Evolutionary conservation across 2,113 vertebrate species (phyloP).

Genomic region (Nanorana parkeri): DNA sequence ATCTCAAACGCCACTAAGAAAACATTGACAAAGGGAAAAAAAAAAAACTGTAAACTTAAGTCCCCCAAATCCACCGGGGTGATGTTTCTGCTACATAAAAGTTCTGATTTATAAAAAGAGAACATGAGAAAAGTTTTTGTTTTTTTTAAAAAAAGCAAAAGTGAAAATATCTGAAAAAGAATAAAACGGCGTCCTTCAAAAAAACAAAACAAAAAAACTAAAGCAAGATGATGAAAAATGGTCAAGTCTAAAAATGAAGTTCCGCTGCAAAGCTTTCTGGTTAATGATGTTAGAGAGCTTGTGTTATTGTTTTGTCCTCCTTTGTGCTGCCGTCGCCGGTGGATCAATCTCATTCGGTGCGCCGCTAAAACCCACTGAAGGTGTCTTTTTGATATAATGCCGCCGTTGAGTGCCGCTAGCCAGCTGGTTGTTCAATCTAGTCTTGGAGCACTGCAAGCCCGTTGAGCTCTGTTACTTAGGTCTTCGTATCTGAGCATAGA

Average conservation of each 20-base stretch:
- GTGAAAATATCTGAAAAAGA: constrained; percentile 30
- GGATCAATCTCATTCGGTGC: constrained; percentile 61
- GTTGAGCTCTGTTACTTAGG: constrained; percentile 88
- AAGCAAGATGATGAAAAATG: constrained; percentile 2
- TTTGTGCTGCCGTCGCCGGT: constrained; percentile 73
- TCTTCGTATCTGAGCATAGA: constrained; percentile 96
- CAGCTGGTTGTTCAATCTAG: constrained; percentile 68
- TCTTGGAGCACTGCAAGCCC: constrained; percentile 72
- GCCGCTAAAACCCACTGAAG: constrained; percentile 65
- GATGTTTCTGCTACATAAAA: constrained; percentile 64
- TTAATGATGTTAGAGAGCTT: constrained; percentile 49
- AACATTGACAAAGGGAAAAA: constrained; percentile 17
- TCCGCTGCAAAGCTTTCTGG: constrained; percentile 14
- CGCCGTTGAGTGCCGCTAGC: constrained; percentile 66
- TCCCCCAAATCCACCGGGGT: constrained; percentile 59
- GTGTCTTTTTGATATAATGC: constrained; percentile 67
- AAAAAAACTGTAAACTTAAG: constrained; percentile 61
- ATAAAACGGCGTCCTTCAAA: neutral
- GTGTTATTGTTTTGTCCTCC: neutral
- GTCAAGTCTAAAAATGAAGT: constrained; percentile 24
- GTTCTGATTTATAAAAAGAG: constrained; percentile 60
- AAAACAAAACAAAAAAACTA: neutral
- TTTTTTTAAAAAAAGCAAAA: constrained; percentile 11
- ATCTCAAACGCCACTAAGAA: neutral
- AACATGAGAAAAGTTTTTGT: constrained; percentile 49